These are phyloP conservation scores for Pseudorhiza aurosa DNA, from an alignment of 30 jellyfish, hydroid and myxozoan genomes.

Conservation along the genomic window DNA sequence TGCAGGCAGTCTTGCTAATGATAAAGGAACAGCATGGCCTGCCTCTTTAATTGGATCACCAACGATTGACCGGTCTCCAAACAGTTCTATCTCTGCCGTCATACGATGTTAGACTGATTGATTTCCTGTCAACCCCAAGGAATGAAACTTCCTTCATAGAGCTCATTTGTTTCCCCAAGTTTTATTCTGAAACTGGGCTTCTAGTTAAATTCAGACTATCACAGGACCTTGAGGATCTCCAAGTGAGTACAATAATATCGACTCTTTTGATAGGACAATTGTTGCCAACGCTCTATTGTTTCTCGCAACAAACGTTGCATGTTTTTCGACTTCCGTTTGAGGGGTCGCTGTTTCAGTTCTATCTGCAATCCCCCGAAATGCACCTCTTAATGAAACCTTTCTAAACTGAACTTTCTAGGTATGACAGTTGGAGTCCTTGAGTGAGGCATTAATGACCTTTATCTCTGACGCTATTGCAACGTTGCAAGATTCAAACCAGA, in stretches of 20 bases:
- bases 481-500: not conserved
- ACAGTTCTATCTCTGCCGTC: conserved; percentile 44
- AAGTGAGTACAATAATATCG: conserved; percentile 19
- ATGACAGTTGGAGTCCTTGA: conserved; percentile 10
- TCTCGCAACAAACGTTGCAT: conserved; percentile 12
- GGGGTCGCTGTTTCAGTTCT: conserved; percentile 35
- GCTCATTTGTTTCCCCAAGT: conserved; percentile 46
- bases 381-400: conserved; percentile 42
- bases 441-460: not conserved
- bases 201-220: conserved; percentile 50
- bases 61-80: conserved; percentile 54
- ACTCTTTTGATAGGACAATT: conserved; percentile 54
- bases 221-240: conserved; percentile 76
- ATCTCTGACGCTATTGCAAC: conserved; percentile 30
- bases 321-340: not conserved
- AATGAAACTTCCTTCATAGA: conserved; percentile 34
- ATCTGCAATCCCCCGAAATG: conserved; percentile 37
- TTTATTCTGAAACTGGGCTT: conserved; percentile 67
- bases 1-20: conserved; percentile 70
- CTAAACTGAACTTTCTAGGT: conserved; percentile 59
- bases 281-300: conserved; percentile 48
- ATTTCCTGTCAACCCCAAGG: conserved; percentile 33
- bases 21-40: conserved; percentile 56
- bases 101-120: conserved; percentile 39
- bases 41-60: conserved; percentile 69